A percentile compares a stretch with the other conserved stretches of the same genome.
phyloP scores from a whole-genome alignment of 2,888 invertebrate genomes.

The Drosophila infuscata region DNA sequence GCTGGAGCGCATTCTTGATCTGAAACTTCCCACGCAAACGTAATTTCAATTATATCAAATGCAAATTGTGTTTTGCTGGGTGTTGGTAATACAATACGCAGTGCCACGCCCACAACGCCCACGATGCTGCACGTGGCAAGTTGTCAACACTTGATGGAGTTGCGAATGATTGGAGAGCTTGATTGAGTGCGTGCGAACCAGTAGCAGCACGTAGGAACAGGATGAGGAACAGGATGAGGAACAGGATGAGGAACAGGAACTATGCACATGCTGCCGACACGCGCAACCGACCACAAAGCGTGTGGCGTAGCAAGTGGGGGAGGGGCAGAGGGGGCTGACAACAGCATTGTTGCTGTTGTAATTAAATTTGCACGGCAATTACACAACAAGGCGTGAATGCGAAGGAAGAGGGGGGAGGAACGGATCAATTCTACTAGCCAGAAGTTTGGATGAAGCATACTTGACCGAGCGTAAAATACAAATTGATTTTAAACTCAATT shows the following conservation, averaged over 20 bases:
- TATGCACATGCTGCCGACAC: slow-evolving; percentile 1
- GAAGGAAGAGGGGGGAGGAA: background rate
- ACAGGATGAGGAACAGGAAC: background rate
- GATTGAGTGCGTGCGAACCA: slow-evolving; percentile 60
- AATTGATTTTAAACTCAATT: slow-evolving; percentile 86
- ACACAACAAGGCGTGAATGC: slow-evolving; percentile 63
- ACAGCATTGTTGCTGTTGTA: slow-evolving; percentile 66
- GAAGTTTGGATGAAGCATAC: background rate
- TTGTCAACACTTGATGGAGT: slow-evolving; percentile 78
- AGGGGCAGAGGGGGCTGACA: background rate
- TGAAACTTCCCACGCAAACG: slow-evolving; percentile 27
- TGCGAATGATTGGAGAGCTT: slow-evolving; percentile 32
- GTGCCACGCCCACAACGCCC: slow-evolving; percentile 36
- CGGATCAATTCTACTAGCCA: slow-evolving; percentile 23
- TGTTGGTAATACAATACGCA: slow-evolving; percentile 72
- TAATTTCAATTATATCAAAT: slow-evolving; percentile 40
- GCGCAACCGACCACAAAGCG: slow-evolving; percentile 6
- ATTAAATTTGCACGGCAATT: slow-evolving; percentile 86
- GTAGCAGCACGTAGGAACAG: slow-evolving; percentile 11
- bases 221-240: background rate
- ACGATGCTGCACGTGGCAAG: slow-evolving; percentile 54
- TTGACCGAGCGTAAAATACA: slow-evolving; percentile 68
- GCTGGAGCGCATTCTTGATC: background rate
- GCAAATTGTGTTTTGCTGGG: background rate
- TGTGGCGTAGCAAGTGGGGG: background rate